Evolutionary conservation across 1,140 invertebrate species (phyloP).

Genomic region (Metaphire vulgaris): DNA sequence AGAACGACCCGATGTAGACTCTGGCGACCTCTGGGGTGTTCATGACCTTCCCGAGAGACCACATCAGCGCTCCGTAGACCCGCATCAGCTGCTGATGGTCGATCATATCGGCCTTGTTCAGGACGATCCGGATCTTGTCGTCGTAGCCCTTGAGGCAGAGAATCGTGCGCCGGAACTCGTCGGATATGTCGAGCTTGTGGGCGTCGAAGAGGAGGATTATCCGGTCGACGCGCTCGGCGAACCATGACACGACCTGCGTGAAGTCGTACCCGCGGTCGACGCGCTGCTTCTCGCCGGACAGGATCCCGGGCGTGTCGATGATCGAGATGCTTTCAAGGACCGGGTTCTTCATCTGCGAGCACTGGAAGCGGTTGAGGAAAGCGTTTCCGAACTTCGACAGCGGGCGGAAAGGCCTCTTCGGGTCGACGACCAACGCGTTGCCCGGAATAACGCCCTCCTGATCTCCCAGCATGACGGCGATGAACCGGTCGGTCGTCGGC

Average conservation of each 20-base stretch:
- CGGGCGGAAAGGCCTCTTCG: conserved; percentile 88
- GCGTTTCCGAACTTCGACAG: conserved; percentile 96
- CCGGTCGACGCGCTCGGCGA: conserved; percentile 97
- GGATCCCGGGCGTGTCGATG: conserved; percentile 85
- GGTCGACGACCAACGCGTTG: conserved; percentile 94
- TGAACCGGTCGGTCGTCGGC: conserved; percentile 92
- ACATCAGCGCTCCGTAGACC: conserved; percentile 97
- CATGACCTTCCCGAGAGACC: conserved; percentile 76
- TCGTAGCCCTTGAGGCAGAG: conserved; percentile 81
- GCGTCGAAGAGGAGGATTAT: too few relatives aligned
- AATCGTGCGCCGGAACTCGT: conserved; percentile 87
- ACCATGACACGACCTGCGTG: conserved; percentile 97
- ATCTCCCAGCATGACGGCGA: conserved; percentile 84
- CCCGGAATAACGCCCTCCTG: conserved; percentile 82
- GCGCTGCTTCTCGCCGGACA: conserved; percentile 84
- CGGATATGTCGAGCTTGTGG: conserved; percentile 97
- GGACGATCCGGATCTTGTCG: too few relatives aligned
- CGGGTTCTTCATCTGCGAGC: conserved; percentile 56
- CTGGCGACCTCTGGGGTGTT: conserved; percentile 97
- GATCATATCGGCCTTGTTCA: conserved; percentile 97
- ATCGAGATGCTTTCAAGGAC: conserved; percentile 89
- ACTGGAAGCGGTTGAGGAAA: conserved; percentile 93
- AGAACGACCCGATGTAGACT: too few relatives aligned
- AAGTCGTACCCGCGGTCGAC: conserved; percentile 97
- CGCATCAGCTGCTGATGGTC: conserved; percentile 97